These are phyloP conservation scores for Drosophila mimetica DNA, from an alignment of 2,888 invertebrate species.

Conservation along the genomic window DNA sequence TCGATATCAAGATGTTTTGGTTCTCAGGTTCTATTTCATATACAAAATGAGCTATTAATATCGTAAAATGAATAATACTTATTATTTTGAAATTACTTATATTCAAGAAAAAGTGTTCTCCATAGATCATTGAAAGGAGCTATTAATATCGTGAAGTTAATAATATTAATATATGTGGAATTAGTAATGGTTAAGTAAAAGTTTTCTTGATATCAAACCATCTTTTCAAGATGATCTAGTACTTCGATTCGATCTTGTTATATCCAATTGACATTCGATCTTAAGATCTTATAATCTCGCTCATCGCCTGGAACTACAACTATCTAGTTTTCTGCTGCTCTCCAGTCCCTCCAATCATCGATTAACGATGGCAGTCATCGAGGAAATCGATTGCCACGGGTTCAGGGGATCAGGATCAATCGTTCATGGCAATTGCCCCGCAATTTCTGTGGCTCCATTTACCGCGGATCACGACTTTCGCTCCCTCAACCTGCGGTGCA, in stretches of 20 bases:
- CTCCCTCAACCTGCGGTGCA: constrained; percentile 27
- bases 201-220: too few species aligned
- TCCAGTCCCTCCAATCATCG: constrained; percentile 7
- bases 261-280: not conserved
- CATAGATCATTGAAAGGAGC: not conserved
- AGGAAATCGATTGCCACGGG: constrained; percentile 7
- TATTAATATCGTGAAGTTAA: not conserved
- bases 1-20: too few species aligned
- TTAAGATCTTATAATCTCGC: not conserved
- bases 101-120: too few species aligned
- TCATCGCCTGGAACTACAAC: not conserved
- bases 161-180: too few species aligned
- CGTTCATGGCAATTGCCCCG: constrained; percentile 21
- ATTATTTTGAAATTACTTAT: too few species aligned
- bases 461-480: constrained; percentile 28
- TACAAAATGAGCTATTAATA: too few species aligned
- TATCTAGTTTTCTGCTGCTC: not conserved
- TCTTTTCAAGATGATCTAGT: too few species aligned
- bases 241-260: too few species aligned
- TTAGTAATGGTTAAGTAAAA: too few species aligned
- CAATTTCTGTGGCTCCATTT: constrained; percentile 16
- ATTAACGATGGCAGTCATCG: constrained; percentile 9
- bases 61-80: too few species aligned
- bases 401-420: constrained; percentile 16
- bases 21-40: too few species aligned